These are phyloP conservation scores for Cryptoprocta ferox DNA, from an alignment of 2,797 vertebrate species.

Conservation along the genomic window DNA sequence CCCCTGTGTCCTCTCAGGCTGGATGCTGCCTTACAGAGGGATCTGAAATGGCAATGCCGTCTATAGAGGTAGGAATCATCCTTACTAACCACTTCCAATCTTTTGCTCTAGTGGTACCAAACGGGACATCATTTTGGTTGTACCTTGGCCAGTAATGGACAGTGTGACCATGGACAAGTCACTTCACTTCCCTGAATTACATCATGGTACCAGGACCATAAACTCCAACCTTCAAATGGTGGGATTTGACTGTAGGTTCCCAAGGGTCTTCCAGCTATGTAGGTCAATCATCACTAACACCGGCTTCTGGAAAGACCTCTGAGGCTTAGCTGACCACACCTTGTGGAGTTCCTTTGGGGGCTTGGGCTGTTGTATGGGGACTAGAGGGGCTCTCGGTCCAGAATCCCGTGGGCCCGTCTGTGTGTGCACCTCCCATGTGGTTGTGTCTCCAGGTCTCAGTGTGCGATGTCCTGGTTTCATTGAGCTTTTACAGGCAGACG, in stretches of 20 bases:
- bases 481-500: accelerated
- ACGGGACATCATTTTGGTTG: accelerated
- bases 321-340: accelerated
- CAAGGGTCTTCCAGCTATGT: accelerated
- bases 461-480: not conserved
- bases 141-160: not conserved
- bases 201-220: accelerated
- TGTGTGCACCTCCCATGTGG: accelerated
- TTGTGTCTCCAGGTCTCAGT: not conserved
- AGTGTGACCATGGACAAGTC: not conserved
- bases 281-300: accelerated
- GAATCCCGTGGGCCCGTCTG: not conserved
- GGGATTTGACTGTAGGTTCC: accelerated
- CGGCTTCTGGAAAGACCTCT: not conserved
- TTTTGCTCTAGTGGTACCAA: accelerated
- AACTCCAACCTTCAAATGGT: too few species aligned
- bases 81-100: accelerated
- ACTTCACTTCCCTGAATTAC: not conserved
- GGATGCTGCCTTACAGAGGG: not conserved
- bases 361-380: not conserved
- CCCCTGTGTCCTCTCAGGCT: too few species aligned
- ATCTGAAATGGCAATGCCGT: too few species aligned
- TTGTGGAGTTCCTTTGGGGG: not conserved
- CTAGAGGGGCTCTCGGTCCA: too few species aligned
- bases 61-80: accelerated